Percentiles rank a stretch among this genome's conserved stretches.
phyloP scores from a whole-genome alignment of 2,888 invertebrate species.

The Tineola bisselliella region DNA sequence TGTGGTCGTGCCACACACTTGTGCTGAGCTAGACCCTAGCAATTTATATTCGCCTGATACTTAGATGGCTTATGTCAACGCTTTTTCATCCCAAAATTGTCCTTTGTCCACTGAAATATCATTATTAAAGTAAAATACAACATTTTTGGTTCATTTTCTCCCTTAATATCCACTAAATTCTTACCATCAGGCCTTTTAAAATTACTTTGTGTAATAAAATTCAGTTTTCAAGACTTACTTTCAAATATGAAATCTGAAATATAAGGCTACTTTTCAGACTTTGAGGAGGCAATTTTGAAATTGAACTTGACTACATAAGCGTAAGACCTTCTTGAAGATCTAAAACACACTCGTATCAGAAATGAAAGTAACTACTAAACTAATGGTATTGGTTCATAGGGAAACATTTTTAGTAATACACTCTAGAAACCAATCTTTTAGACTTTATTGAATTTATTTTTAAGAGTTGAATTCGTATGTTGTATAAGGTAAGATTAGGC shows the following conservation, averaged over 20 bases:
- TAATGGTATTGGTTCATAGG: constrained; percentile 32
- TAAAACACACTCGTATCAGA: constrained; percentile 25
- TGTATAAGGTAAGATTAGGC: not conserved
- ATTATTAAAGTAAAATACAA: not conserved
- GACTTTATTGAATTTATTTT: not conserved
- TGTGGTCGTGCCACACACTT: constrained; percentile 34
- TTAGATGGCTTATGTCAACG: constrained; percentile 26
- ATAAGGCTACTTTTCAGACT: not conserved
- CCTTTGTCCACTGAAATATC: constrained; percentile 11
- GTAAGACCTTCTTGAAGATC: not conserved
- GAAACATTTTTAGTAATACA: not conserved
- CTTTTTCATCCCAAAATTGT: constrained; percentile 25
- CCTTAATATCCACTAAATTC: too few relatives aligned
- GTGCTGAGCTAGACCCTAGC: constrained; percentile 21
- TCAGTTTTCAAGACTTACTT: not conserved
- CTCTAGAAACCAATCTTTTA: not conserved
- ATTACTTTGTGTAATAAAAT: not conserved
- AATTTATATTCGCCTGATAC: constrained; percentile 35
- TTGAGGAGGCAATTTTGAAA: constrained; percentile 3
- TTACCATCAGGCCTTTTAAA: not conserved
- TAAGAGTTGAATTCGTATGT: not conserved
- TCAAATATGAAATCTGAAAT: constrained; percentile 2
- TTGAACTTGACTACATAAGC: constrained; percentile 3
- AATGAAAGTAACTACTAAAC: constrained; percentile 22
- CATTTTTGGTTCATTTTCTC: not conserved